Evolutionary conservation across 2,113 vertebrate species (phyloP), one percentile per base, ranked within the genome.

Genomic region (Catharus minimus): DNA sequence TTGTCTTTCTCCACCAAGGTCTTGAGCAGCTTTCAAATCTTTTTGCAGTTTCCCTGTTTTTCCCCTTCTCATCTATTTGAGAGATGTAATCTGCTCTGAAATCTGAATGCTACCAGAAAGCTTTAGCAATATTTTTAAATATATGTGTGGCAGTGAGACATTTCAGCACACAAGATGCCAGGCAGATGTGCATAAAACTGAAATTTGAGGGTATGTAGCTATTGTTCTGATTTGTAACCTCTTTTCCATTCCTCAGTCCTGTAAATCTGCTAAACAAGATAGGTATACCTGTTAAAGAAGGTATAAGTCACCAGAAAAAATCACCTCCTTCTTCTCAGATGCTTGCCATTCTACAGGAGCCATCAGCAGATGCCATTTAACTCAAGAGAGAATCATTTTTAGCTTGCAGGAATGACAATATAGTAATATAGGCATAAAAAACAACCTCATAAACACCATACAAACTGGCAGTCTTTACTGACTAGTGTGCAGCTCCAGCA

Each of bases 1-100:
- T 66, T 67, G 88, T 89, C 77, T 89, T 68, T 77, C 50, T 71
- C 82, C 68, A 68, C 41, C 14, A 72, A 93, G 49, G 82, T 85
- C 79, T 90, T 89, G 32, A 83, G 30, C 6, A 84, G 18, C 30
- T 82, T 97, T 87, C 68, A 93, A 81, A 62, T 18, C 17, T 43
- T 47, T 43, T 39, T 68, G 22, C 58, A n/a, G 10, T 39, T 60
- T 82, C 13, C 24, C 8, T 30, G 16, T 1, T 71, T 85, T 71
- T 33, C 38, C 6, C 10, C 4, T 62, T 38, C 18, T 65, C 21
- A 23, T 41, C 28, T 58, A 10, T 53, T 80, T 67, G 46, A 91
- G 21, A 44, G 41, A 49, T 36, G 12, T 49, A 68, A 55, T 79
- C 68, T 33, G 2, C 32, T 82, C 81, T 74, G 66, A 91, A 77